phyloP scores from a whole-genome alignment of 2,797 vertebrate genomes.

The Harpagifer antarcticus region DNA sequence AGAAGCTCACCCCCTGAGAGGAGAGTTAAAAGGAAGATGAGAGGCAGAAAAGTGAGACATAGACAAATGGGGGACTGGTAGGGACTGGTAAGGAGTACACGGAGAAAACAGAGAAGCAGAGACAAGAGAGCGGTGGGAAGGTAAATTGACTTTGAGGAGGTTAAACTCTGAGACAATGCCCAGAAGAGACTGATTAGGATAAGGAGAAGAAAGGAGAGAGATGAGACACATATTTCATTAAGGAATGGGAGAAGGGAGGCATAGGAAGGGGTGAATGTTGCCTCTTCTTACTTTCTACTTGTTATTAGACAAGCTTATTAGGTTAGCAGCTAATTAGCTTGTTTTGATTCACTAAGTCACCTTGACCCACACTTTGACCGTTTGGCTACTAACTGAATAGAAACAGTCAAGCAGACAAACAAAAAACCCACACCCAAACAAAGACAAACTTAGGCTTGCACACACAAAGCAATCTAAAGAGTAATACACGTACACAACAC shows the following conservation, averaged over 20 bases:
- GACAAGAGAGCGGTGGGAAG: constrained; percentile 49
- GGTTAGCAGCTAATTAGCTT: constrained; percentile 77
- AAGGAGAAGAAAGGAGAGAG: constrained; percentile 71
- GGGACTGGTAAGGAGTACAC: constrained; percentile 35
- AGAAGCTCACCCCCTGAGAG: constrained; percentile 40
- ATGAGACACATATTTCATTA: constrained; percentile 79
- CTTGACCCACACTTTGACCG: constrained; percentile 73
- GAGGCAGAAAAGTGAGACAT: constrained; percentile 33
- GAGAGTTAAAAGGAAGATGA: constrained; percentile 28
- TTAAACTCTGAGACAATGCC: constrained; percentile 77
- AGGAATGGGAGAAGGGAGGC: constrained; percentile 52
- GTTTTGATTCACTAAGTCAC: constrained; percentile 79
- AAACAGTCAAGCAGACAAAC: constrained; percentile 47
- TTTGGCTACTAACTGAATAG: constrained; percentile 54
- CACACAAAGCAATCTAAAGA: constrained; percentile 10
- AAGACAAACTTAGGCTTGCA: background rate
- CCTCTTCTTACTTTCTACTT: constrained; percentile 1
- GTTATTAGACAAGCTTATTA: constrained; percentile 76
- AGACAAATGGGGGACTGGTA: constrained; percentile 29
- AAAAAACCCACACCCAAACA: constrained; percentile 33
- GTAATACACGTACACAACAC: constrained; percentile 6
- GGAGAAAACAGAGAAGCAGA: constrained; percentile 41
- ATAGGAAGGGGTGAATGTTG: constrained; percentile 36
- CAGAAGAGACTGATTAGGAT: constrained; percentile 79
- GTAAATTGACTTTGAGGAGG: constrained; percentile 82